These are phyloP conservation scores for Lasioglossum oenotherae DNA, from an alignment of 2,888 invertebrate genomes.

Conservation along the genomic window DNA sequence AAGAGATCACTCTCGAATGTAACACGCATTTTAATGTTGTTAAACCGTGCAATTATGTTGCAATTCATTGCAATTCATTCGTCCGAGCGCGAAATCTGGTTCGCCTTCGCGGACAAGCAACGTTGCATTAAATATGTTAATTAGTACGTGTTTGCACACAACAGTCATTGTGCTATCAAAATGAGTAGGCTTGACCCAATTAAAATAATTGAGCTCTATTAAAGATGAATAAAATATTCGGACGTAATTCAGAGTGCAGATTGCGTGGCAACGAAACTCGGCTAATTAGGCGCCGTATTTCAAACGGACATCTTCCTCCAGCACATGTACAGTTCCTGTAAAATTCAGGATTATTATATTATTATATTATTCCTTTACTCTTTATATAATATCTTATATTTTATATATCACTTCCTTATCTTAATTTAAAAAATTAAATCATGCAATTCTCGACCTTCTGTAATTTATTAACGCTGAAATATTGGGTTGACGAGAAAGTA, in stretches of 20 bases:
- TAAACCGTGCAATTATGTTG: constrained; percentile 43
- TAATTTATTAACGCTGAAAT: background rate
- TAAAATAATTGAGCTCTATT: constrained; percentile 7
- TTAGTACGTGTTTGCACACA: constrained; percentile 9
- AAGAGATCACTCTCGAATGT: constrained; percentile 38
- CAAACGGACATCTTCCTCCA: background rate
- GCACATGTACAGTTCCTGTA: background rate
- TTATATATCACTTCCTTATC: too few species aligned
- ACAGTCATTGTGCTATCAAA: constrained; percentile 13
- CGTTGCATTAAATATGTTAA: constrained; percentile 35
- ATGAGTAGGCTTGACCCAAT: constrained; percentile 24
- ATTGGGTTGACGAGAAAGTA: too few species aligned
- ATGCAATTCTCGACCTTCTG: too few species aligned
- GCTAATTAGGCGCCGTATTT: background rate
- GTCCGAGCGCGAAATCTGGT: constrained; percentile 20
- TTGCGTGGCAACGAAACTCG: background rate
- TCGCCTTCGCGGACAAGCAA: constrained; percentile 32
- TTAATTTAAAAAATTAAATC: too few species aligned
- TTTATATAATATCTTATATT: too few species aligned
- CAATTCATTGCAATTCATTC: constrained; percentile 46
- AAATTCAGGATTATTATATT: background rate
- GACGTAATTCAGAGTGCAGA: background rate
- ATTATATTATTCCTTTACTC: too few species aligned
- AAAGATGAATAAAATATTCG: background rate
- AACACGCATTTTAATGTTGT: constrained; percentile 34